Conservation (phyloP, 2,888 invertebrate genomes). For the Neocrepidodera transversa region DNA sequence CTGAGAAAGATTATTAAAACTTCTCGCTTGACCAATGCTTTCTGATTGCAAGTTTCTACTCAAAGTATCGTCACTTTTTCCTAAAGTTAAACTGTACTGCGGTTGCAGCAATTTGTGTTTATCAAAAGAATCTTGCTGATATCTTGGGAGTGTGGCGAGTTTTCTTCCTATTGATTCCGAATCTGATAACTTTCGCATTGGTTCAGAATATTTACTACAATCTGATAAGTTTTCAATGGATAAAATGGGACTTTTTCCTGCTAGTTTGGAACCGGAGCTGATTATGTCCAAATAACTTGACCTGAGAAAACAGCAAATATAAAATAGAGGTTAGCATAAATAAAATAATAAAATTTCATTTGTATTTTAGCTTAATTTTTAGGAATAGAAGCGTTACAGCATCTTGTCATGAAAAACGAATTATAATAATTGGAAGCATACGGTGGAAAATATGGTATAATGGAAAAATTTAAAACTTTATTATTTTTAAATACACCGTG, state of each 20-base stretch:
- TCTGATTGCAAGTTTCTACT: slow-evolving; percentile 46
- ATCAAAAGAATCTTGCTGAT: slow-evolving; percentile 55
- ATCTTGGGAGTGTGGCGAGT: slow-evolving; percentile 60
- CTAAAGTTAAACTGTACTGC: slow-evolving; percentile 56
- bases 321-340: too few relatives aligned
- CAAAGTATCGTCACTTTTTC: slow-evolving; percentile 58
- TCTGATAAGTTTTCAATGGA: slow-evolving; percentile 61
- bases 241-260: slow-evolving; percentile 59
- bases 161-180: slow-evolving; percentile 61
- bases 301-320: neutral
- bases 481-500: too few relatives aligned
- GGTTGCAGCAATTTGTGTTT: slow-evolving; percentile 54
- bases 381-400: too few relatives aligned
- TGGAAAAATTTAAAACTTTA: too few relatives aligned
- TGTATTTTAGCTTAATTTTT: too few relatives aligned
- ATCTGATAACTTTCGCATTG: slow-evolving; percentile 57
- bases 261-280: slow-evolving; percentile 54
- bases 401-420: too few relatives aligned
- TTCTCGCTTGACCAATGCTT: slow-evolving; percentile 53
- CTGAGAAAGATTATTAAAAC: slow-evolving; percentile 57
- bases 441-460: too few relatives aligned
- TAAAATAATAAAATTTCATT: too few relatives aligned
- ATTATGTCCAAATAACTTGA: slow-evolving; percentile 62
- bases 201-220: slow-evolving; percentile 53
- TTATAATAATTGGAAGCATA: too few relatives aligned